A percentile compares a stretch with the other conserved stretches of the same genome.
phyloP scores from a whole-genome alignment of 2,113 vertebrate species.

The Phylloscopus trochilus region DNA sequence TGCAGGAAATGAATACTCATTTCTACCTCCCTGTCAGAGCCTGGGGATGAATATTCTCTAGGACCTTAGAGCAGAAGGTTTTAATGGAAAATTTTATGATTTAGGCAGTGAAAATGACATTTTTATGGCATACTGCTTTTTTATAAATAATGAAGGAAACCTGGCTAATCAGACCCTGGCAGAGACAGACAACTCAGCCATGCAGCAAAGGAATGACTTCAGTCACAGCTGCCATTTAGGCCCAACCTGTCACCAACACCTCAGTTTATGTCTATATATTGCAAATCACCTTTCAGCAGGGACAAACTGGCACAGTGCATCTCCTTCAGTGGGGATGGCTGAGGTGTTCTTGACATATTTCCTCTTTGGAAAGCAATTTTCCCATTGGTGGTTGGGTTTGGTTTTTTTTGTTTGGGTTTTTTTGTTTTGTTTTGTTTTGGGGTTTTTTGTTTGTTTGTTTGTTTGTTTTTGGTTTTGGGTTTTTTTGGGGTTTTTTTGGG shows the following conservation, averaged over 20 bases:
- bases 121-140: constrained; percentile 3
- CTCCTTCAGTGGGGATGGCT: neutral
- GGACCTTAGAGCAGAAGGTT: neutral
- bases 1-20: neutral
- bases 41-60: neutral
- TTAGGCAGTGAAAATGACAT: neutral
- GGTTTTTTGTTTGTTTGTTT: too few species aligned
- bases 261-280: neutral
- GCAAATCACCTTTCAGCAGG: neutral
- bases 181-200: neutral
- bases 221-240: neutral
- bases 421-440: neutral
- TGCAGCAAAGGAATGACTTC: neutral
- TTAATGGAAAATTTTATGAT: constrained; percentile 1
- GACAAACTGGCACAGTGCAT: neutral
- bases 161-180: neutral
- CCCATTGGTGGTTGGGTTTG: neutral
- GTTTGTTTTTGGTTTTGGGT: too few species aligned
- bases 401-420: neutral
- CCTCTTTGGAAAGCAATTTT: neutral
- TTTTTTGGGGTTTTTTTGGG: too few species aligned
- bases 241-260: neutral
- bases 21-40: neutral
- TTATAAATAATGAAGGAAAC: constrained; percentile 4
- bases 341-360: neutral